Conservation (phyloP, 2,888 invertebrate genomes). For the Liopterus haemorrhoidalis region DNA sequence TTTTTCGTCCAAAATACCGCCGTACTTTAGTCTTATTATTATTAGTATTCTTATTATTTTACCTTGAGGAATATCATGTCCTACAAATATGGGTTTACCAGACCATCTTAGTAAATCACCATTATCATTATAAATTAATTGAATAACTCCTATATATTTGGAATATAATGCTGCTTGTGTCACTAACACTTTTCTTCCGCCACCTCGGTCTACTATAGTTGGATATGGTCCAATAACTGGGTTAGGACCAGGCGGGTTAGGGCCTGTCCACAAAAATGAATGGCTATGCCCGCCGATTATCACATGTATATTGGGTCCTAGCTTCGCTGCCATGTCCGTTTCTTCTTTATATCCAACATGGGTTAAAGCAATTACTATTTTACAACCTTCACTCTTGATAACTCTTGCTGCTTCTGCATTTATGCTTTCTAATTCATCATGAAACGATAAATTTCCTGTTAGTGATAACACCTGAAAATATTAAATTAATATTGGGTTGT, state of each 20-base stretch:
- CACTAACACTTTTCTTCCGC: constrained; percentile 55
- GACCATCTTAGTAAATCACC: constrained; percentile 61
- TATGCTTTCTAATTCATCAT: constrained; percentile 61
- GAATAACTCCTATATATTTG: constrained; percentile 72
- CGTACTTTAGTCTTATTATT: too few species aligned
- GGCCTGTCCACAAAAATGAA: constrained; percentile 63
- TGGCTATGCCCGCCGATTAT: constrained; percentile 83
- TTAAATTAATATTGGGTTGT: too few species aligned
- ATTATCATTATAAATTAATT: constrained; percentile 60
- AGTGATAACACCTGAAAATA: constrained; percentile 56
- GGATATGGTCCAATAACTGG: constrained; percentile 62
- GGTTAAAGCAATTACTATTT: constrained; percentile 77
- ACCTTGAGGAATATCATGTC: constrained; percentile 60
- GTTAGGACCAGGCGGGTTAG: constrained; percentile 48
- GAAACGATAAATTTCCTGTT: constrained; percentile 60
- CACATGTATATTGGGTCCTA: constrained; percentile 65
- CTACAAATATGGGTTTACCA: constrained; percentile 67
- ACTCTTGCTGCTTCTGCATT: constrained; percentile 61
- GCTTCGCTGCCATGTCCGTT: constrained; percentile 57
- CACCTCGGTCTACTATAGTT: constrained; percentile 52
- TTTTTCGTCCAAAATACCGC: too few species aligned
- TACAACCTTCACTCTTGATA: constrained; percentile 54
- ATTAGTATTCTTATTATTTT: too few species aligned
- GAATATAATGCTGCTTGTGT: constrained; percentile 69
- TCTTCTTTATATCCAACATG: constrained; percentile 72